Base-by-base conservation (phyloP, 2,888 invertebrate genomes). In the Odontocerum albicorne region DNA sequence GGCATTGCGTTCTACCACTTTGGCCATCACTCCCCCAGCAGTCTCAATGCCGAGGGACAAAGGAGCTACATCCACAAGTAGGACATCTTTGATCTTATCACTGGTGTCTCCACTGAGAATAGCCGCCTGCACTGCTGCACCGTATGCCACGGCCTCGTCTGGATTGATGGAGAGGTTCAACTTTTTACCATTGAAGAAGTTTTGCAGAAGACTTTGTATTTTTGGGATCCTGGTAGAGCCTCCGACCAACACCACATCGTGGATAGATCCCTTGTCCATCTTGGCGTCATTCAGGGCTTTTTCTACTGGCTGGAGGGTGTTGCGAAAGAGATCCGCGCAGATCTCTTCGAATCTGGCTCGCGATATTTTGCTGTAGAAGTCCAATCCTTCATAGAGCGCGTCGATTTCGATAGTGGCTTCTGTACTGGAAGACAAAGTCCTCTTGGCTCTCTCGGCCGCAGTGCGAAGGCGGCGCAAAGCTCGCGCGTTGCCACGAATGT, bases 171-270 rank as follows among this genome's bases (percentile, higher is more conserved):
- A 86, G 35, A 87, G 73, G 67, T 88, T 88, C 12, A 90, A 71
- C 35, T 80, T 75, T 71, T 88, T 89, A 6, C 87, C 86, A 62
- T 81, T 82, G 79, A 90, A 90, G 75, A 84, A 90, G 68, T 86
- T 86, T 69, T 87, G 83, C 20, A 90, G 73, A 61, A 90, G 69
- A 57, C 73, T 84, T 70, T 90, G 90, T 32, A 90, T 83, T 68
- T 90, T 90, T 0, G 90, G 90, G 51, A 90, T 90, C 56, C 89
- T 81, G 0, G 87, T 90, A 0, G 89, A 89, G 16, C 90, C 92
- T 10, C 92, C 91, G 31, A 91, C 91, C 21, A 92, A 74, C 0
- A 92, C 90, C 2, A 92, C 85, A 64, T 91, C 90, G 66, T 90
- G 82, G 59, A 91, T 87, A 60, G 82, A 77, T 31, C 77, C 73